These are phyloP conservation scores for Arion vulgaris DNA, from an alignment of 1,140 invertebrate genomes.

Conservation along the genomic window DNA sequence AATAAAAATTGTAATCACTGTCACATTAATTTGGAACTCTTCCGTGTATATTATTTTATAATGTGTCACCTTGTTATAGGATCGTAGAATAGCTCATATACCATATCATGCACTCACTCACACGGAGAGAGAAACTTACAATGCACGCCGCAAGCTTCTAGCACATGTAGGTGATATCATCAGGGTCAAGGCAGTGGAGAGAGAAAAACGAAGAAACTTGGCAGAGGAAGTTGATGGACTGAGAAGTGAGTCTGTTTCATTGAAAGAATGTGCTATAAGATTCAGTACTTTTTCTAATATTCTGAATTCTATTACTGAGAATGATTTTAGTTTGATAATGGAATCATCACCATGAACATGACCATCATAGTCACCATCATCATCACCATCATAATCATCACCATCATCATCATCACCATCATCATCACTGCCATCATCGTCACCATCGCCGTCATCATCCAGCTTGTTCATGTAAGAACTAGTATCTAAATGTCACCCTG, in stretches of 20 bases:
- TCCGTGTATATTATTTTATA: conserved; percentile 12
- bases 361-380: too few relatives aligned
- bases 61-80: conserved; percentile 50
- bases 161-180: conserved; percentile 68
- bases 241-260: conserved; percentile 54
- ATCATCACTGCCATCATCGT: too few relatives aligned
- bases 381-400: too few relatives aligned
- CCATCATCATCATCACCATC: too few relatives aligned
- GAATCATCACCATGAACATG: too few relatives aligned
- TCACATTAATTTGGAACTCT: too few relatives aligned
- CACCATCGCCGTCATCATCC: too few relatives aligned
- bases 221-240: conserved; percentile 58
- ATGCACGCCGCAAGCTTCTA: conserved; percentile 66
- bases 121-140: conserved; percentile 70
- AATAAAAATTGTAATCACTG: too few relatives aligned
- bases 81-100: conserved; percentile 70
- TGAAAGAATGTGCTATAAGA: background rate
- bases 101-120: conserved; percentile 72
- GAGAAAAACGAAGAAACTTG: conserved; percentile 56
- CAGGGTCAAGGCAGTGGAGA: conserved; percentile 64
- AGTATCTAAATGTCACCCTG: too few relatives aligned
- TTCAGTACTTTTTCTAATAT: background rate
- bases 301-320: background rate
- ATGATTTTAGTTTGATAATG: too few relatives aligned
- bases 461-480: too few relatives aligned